Evolutionary conservation across 2,888 invertebrate genomes (phyloP).

Genomic region (Timema podura): DNA sequence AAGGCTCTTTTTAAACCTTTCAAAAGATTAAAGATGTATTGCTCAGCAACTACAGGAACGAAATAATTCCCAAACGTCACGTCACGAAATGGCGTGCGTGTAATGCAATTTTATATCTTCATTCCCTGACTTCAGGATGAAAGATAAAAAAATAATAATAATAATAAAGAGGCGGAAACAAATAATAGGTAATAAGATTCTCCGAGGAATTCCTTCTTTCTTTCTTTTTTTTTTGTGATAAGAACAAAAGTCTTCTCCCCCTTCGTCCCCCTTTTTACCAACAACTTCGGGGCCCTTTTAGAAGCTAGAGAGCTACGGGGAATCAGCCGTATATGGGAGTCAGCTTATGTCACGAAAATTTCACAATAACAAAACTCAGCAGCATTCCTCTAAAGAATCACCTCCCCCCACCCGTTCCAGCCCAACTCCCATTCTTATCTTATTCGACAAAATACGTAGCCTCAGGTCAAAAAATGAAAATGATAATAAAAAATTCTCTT

Average conservation of each 20-base stretch:
- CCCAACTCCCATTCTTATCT: background rate
- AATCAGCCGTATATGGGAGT: background rate
- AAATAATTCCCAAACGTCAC: no score
- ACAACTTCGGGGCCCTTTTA: no score
- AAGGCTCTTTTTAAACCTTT: no score
- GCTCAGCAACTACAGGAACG: no score
- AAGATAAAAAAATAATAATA: no score
- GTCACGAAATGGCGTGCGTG: background rate
- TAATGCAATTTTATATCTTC: conserved; percentile 13
- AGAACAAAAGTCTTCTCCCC: conserved; percentile 10
- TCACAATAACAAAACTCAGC: conserved; percentile 14
- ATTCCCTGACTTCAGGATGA: background rate
- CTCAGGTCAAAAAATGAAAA: conserved; percentile 13
- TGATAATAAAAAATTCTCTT: conserved; percentile 5
- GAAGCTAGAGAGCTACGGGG: no score
- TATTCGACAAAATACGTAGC: conserved; percentile 11
- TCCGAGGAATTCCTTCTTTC: background rate
- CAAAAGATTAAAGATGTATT: no score
- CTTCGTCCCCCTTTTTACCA: background rate
- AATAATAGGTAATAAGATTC: conserved; percentile 16
- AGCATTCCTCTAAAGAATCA: conserved; percentile 10
- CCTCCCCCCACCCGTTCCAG: background rate
- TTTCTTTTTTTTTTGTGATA: background rate
- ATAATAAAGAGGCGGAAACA: background rate
- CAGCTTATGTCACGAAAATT: conserved; percentile 14